Evolutionary conservation across 1,140 invertebrate genomes (phyloP), one percentile per base, ranked within the genome.

Genomic region (Gonioctena quinquepunctata): DNA sequence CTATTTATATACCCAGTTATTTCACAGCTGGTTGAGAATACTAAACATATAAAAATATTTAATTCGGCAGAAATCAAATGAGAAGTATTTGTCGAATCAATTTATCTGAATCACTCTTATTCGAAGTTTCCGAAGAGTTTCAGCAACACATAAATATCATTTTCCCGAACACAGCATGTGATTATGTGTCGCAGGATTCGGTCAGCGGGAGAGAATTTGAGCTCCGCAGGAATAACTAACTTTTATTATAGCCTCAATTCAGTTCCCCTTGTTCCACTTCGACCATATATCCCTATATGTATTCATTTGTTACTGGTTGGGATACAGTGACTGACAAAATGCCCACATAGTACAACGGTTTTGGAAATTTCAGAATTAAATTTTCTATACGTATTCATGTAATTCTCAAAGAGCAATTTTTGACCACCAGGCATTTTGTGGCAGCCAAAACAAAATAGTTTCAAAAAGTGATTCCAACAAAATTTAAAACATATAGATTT

Each of bases 201-300:
- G 57, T 60, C 57, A 60, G 57, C 57, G 23, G 19, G 57, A 60
- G 13, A 54, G 50, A 18, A 54, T 13, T 54, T 54, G 18, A 18
- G 18, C 50, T 54, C 50, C 13, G 11, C 56, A 25, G 18, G 33
- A 64, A n/a, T 68, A 60, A 60, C 57, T 48, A 68, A 23, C 56
- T 33, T 50, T 22, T 42, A 68, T 60, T 60, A 21, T 19, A 25
- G 11, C 33, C 33, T 42, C 33, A 42, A 42, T 42, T 42, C 33
- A 42, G 33, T 42, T 42, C 16, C 33, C 16, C 33, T 42, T 42
- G 33, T 42, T 42, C 33, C 16, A 42, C 33, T 42, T 42, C 33
- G 33, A 42, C 13, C 11, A 42, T 11, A 42, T 2, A 11, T 42
- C 33, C 33, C 3, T n/a, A n/a, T 42, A 42, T 42, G 33, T 42